Evolutionary conservation across 1,140 invertebrate species (phyloP), one percentile per base, ranked within the genome.

Genomic region (Cydia amplana): DNA sequence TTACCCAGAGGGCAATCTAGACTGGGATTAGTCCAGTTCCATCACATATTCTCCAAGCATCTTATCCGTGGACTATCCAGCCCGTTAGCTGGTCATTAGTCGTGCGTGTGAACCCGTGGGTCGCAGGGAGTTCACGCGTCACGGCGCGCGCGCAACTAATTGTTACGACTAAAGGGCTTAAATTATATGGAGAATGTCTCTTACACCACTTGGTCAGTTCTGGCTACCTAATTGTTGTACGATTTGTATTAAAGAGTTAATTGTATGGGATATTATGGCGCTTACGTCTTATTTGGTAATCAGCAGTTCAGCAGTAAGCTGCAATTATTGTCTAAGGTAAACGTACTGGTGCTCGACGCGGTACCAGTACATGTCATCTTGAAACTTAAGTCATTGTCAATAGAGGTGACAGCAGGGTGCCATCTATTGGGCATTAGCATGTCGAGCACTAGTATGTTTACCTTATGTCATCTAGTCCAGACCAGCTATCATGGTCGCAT

Each of bases 121-220:
- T 60, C 65, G 65, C n/a, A 32, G n/a, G 65, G 28, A 36, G 36
- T 70, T 70, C 65, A 70, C 65, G 65, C 65, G 65, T 70, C 65
- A 70, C 65, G 32, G 65, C 28, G 64, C 64, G 14, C 25, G 25
- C 63, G 64, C 64, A 65, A 0, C 65, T 70, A 40, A 40, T 70
- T 70, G 18, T 20, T 70, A 28, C 16, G 49, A 51, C 16, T 49
- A 1, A 60, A 60, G 10, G 20, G 55, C 51, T n/a, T 18, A 55
- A 55, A 55, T 55, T 55, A 55, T 18, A 55, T 55, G n/a, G 51
- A 55, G 1, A 18, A 46, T 46, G 43, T 46, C 43, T 12, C 43
- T 46, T 46, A 46, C 43, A 3, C 12, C 14, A 4, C 0, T 46
- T 46, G 43, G 3, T 12, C 43, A 46, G 43, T 3, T 46, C 12